Evolutionary conservation across 2,113 vertebrate genomes (phyloP).

Genomic region (Neodontobutis hainanensis): DNA sequence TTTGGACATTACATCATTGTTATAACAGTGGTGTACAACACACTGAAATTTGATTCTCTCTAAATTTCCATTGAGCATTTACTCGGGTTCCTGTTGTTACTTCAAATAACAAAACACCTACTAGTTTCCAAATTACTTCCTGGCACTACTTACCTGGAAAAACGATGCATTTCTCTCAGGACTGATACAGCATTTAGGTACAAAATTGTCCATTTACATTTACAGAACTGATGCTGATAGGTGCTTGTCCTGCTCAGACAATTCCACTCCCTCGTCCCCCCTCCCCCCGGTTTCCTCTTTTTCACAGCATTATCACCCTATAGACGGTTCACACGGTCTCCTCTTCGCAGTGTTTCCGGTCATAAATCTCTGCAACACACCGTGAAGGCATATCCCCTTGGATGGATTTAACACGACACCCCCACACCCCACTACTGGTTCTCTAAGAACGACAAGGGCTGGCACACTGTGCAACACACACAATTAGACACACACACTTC

Average conservation of each 20-base stretch:
- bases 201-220: conserved; percentile 9
- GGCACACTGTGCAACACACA: conserved; percentile 38
- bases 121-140: conserved; percentile 11
- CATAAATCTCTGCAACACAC: conserved; percentile 73
- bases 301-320: conserved; percentile 72
- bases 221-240: conserved; percentile 23
- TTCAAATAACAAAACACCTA: conserved; percentile 1
- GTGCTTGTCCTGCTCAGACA: conserved; percentile 16
- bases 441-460: conserved; percentile 31
- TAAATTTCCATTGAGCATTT: conserved; percentile 2
- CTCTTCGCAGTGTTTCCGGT: conserved; percentile 69
- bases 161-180: not conserved
- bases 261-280: not conserved
- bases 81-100: conserved; percentile 6
- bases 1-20: not conserved
- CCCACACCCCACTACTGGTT: conserved; percentile 20
- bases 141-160: not conserved
- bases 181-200: conserved; percentile 9
- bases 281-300: conserved; percentile 40
- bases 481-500: conserved; percentile 18
- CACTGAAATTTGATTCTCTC: conserved; percentile 1
- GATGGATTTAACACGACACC: conserved; percentile 62
- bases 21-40: not conserved
- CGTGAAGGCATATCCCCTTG: conserved; percentile 66
- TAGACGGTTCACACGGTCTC: conserved; percentile 72